Conservation (phyloP, 2,113 vertebrate genomes). For the Bostrychus sinensis region DNA sequence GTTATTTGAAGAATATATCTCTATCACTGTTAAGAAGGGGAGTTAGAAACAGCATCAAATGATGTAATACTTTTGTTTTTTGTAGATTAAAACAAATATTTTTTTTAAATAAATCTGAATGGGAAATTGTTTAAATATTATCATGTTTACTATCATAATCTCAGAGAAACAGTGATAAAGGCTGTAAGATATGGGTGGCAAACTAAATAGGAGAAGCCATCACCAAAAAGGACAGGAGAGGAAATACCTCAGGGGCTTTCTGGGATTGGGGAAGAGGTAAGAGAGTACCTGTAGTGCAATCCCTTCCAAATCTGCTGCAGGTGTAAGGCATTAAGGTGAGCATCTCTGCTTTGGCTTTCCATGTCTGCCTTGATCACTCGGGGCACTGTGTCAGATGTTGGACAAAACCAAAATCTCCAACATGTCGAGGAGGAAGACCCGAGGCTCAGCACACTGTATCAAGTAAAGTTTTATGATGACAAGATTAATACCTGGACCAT, state of each 20-base stretch:
- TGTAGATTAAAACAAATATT: no score
- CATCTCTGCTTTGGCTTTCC: conserved; percentile 71
- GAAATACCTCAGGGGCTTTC: conserved; percentile 77
- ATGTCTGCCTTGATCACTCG: conserved; percentile 69
- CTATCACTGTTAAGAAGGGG: no score
- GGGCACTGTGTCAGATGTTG: conserved; percentile 69
- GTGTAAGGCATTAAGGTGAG: conserved; percentile 76
- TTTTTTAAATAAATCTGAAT: no score
- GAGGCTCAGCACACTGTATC: conserved; percentile 9
- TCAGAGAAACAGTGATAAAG: conserved; percentile 30
- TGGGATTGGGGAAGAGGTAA: conserved; percentile 69
- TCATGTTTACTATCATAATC: no score
- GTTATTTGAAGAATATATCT: no score
- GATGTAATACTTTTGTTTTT: no score
- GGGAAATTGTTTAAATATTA: no score
- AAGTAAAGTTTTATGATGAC: conserved; percentile 10
- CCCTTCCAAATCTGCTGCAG: conserved; percentile 74
- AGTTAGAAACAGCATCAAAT: no score
- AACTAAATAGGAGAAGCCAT: conserved; percentile 64
- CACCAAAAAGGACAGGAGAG: conserved; percentile 52
- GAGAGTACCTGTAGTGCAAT: conserved; percentile 73
- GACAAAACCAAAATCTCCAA: conserved; percentile 54
- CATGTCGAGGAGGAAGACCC: conserved; percentile 25
- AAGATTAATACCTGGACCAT: conserved; percentile 20
- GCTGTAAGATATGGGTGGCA: conserved; percentile 61